Evolutionary conservation across 2,797 vertebrate species (phyloP).

Genomic region (Pangasius krempfi): DNA sequence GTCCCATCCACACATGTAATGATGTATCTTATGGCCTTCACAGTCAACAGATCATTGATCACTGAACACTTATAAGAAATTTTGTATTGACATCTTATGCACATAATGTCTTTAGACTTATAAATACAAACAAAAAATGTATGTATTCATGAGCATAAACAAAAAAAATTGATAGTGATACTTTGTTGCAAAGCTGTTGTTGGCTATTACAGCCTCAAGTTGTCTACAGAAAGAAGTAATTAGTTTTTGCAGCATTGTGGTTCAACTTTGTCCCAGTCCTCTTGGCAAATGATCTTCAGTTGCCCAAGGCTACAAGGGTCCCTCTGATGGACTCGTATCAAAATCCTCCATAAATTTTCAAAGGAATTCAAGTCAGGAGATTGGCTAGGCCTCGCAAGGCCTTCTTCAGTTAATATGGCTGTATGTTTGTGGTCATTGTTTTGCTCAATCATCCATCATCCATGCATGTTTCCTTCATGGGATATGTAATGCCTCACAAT

Average conservation of each 20-base stretch:
- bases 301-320: no score
- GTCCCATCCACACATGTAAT: background rate
- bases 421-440: background rate
- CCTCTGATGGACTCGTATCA: no score
- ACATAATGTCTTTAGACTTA: no score
- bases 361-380: background rate
- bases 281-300: no score
- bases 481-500: background rate
- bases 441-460: background rate
- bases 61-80: background rate
- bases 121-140: no score
- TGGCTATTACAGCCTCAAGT: no score
- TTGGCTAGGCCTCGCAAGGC: background rate
- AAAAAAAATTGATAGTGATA: no score
- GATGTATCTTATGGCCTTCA: background rate
- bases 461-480: background rate
- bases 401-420: background rate
- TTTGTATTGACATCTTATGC: background rate
- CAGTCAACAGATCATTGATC: background rate
- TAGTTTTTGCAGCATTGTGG: no score
- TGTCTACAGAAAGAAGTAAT: no score
- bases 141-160: no score
- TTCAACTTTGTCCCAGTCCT: no score
- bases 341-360: background rate
- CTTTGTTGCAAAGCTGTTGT: no score